Percentiles rank a stretch among this genome's conserved stretches.
phyloP scores from a whole-genome alignment of 2,888 invertebrate genomes.

The Mesorhabditis sp. region DNA sequence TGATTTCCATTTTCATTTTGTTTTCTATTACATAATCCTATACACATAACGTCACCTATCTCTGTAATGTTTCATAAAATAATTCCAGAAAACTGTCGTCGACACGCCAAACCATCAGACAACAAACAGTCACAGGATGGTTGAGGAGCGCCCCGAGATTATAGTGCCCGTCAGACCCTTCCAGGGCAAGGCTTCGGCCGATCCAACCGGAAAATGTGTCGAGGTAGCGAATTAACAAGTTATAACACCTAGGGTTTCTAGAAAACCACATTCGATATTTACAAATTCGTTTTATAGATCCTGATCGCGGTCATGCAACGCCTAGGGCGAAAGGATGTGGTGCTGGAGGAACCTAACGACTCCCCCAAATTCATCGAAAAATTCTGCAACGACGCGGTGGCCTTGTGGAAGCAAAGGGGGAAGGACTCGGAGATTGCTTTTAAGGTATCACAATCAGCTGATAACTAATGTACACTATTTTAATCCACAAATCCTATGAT shows the following conservation, averaged over 20 bases:
- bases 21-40: too few relatives aligned
- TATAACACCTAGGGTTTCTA: background rate
- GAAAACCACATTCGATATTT: background rate
- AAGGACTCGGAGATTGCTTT: constrained; percentile 39
- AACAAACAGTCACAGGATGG: too few relatives aligned
- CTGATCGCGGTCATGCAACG: background rate
- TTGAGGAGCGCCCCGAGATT: too few relatives aligned
- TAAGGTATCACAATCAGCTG: constrained; percentile 18
- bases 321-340: constrained; percentile 2
- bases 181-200: background rate
- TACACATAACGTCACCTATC: too few relatives aligned
- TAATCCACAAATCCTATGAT: background rate
- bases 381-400: constrained; percentile 5
- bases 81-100: constrained; percentile 1
- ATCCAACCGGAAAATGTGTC: background rate
- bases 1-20: too few relatives aligned
- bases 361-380: background rate
- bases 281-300: background rate
- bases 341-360: background rate
- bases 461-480: background rate
- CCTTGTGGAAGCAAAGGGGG: constrained; percentile 31
- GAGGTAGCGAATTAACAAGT: background rate
- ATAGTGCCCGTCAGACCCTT: background rate
- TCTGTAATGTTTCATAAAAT: too few relatives aligned
- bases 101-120: background rate